Evolutionary conservation across 1,140 invertebrate genomes (phyloP).

Genomic region (Diuraphis noxia): DNA sequence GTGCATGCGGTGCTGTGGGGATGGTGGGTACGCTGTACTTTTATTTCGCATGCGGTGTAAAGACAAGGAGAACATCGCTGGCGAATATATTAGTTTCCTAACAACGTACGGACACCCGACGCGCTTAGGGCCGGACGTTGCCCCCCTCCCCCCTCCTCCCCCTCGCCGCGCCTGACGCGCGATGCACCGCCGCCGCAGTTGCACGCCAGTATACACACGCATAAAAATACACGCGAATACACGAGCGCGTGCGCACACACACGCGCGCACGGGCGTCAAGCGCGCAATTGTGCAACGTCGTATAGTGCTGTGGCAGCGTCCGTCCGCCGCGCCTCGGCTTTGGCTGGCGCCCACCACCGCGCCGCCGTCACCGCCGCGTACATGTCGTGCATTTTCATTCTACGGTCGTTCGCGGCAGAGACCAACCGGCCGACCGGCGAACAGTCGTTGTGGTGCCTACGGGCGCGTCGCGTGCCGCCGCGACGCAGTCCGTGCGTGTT

Average conservation of each 20-base stretch:
- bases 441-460: background rate
- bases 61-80: background rate
- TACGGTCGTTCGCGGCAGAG: background rate
- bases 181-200: background rate
- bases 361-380: background rate
- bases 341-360: constrained; percentile 34
- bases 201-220: background rate
- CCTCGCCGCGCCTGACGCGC: background rate
- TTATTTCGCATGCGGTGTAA: background rate
- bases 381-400: constrained; percentile 19
- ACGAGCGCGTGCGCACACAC: background rate
- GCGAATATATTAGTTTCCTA: background rate
- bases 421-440: background rate
- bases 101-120: background rate
- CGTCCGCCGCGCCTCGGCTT: background rate
- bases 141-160: too few relatives aligned
- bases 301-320: background rate
- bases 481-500: background rate
- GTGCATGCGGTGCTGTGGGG: background rate
- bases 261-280: background rate
- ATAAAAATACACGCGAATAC: background rate
- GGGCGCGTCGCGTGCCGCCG: background rate
- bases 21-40: too few relatives aligned
- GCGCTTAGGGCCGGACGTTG: background rate
- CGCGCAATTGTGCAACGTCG: constrained; percentile 42